These are phyloP conservation scores for Darevskia mixta DNA, from an alignment of 2,797 vertebrate species.

Conservation along the genomic window DNA sequence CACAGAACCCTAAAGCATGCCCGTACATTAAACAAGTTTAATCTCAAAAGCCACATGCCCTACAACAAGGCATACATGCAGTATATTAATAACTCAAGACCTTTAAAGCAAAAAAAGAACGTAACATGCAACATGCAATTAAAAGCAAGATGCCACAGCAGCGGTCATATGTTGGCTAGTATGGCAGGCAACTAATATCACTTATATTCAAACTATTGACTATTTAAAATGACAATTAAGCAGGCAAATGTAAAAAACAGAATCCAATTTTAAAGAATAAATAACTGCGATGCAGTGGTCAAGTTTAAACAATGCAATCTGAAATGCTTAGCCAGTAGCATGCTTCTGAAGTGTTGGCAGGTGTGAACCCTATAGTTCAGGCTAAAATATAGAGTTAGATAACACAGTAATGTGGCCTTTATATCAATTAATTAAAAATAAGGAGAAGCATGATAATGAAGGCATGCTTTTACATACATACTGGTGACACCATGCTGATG, in stretches of 20 bases:
- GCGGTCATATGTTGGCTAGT: slow-evolving; percentile 38
- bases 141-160: slow-evolving; percentile 45
- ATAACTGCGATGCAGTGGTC: slow-evolving; percentile 73
- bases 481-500: slow-evolving; percentile 61
- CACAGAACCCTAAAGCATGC: slow-evolving; percentile 7
- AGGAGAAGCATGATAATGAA: slow-evolving; percentile 54
- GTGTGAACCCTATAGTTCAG: slow-evolving; percentile 41
- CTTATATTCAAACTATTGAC: not conserved
- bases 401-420: slow-evolving; percentile 52
- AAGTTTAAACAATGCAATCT: slow-evolving; percentile 74
- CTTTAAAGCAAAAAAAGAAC: slow-evolving; percentile 15
- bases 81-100: not conserved
- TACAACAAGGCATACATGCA: slow-evolving; percentile 52
- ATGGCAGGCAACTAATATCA: slow-evolving; percentile 51
- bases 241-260: slow-evolving; percentile 34
- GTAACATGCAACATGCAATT: slow-evolving; percentile 71
- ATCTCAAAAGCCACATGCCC: slow-evolving; percentile 42
- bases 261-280: slow-evolving; percentile 32
- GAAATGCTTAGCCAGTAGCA: slow-evolving; percentile 59
- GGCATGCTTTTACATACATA: slow-evolving; percentile 52
- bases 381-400: slow-evolving; percentile 41
- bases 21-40: slow-evolving; percentile 49
- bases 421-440: slow-evolving; percentile 48
- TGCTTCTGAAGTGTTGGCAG: slow-evolving; percentile 51
- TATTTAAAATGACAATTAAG: not conserved